These are phyloP conservation scores for Spilosoma lubricipeda DNA, from an alignment of 2,888 invertebrate genomes.

Conservation along the genomic window DNA sequence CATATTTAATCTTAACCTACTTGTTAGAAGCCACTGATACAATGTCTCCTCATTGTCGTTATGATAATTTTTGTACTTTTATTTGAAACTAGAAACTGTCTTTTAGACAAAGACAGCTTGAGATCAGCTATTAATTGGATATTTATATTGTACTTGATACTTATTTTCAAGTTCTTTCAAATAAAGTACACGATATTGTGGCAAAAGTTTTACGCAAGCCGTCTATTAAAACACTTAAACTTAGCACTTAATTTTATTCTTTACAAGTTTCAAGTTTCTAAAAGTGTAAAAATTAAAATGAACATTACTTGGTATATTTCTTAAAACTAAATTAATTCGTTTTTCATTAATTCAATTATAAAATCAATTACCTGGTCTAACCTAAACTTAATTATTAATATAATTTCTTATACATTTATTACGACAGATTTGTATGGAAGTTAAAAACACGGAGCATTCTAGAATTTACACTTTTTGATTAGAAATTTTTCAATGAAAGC, in stretches of 20 bases:
- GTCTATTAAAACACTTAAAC: not conserved
- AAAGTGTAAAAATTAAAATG: constrained; percentile 7
- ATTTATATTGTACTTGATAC: constrained; percentile 10
- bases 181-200: not conserved
- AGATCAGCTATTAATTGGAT: constrained; percentile 34
- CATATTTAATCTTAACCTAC: not conserved
- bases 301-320: constrained; percentile 3
- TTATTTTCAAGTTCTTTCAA: constrained; percentile 1
- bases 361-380: not conserved
- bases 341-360: constrained; percentile 1
- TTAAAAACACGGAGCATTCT: not conserved
- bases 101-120: constrained; percentile 32
- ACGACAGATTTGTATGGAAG: not conserved
- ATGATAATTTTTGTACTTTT: constrained; percentile 36
- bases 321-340: constrained; percentile 8
- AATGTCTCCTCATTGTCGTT: constrained; percentile 23
- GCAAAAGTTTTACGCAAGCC: not conserved
- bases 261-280: constrained; percentile 10
- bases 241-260: not conserved
- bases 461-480: not conserved
- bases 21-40: constrained; percentile 25
- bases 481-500: not conserved
- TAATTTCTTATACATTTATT: constrained; percentile 9
- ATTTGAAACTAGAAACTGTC: constrained; percentile 32
- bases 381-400: constrained; percentile 2